These are phyloP conservation scores for Stigmatopora argus DNA, from an alignment of 2,113 vertebrate genomes.

Conservation along the genomic window DNA sequence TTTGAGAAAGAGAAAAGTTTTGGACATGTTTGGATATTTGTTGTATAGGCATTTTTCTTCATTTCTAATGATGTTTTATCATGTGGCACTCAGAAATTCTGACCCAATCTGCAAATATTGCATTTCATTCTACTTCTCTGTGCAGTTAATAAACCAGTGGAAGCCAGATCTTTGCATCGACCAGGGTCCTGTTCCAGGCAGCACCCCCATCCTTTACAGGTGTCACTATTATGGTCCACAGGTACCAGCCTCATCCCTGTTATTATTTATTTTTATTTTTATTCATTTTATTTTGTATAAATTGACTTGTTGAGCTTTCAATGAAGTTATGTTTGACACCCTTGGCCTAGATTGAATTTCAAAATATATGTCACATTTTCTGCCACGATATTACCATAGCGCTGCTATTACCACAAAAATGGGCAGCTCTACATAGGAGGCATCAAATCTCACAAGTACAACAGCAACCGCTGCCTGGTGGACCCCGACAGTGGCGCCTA, in stretches of 20 bases:
- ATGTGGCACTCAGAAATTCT: not conserved
- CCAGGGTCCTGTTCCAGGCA: slow-evolving; percentile 53
- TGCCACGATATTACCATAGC: slow-evolving; percentile 19
- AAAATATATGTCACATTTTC: too few species aligned
- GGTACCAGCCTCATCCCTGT: slow-evolving; percentile 30
- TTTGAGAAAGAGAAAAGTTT: too few species aligned
- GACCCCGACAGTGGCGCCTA: slow-evolving; percentile 35
- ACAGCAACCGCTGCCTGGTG: slow-evolving; percentile 53
- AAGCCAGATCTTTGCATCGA: slow-evolving; percentile 50
- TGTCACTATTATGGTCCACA: slow-evolving; percentile 50
- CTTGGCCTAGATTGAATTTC: too few species aligned
- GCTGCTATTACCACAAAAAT: slow-evolving; percentile 32
- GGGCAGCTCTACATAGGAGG: slow-evolving; percentile 52
- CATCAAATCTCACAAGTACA: slow-evolving; percentile 48
- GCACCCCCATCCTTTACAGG: slow-evolving; percentile 48
- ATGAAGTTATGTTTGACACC: too few species aligned
- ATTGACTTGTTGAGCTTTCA: too few species aligned
- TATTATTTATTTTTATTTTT: not conserved
- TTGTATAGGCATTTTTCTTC: too few species aligned
- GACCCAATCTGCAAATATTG: too few species aligned
- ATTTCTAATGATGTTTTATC: too few species aligned
- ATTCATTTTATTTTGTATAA: not conserved
- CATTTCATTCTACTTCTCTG: not conserved
- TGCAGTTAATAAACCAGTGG: slow-evolving; percentile 49
- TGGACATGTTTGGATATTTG: too few species aligned